Base-by-base conservation (phyloP, 2,888 invertebrate genomes). In the Leucania comma region DNA sequence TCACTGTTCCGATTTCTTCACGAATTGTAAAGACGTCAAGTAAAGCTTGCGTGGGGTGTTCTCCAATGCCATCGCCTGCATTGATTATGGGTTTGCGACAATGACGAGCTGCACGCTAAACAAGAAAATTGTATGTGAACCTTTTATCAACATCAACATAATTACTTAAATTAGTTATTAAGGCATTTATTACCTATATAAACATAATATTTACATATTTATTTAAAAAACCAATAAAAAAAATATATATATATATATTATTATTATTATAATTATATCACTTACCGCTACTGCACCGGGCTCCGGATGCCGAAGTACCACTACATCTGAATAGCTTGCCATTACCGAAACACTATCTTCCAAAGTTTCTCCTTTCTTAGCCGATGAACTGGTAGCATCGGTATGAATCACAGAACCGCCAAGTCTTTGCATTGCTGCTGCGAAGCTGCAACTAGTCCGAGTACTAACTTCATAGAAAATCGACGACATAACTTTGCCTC, bases 391-490 rank as follows among this genome's bases (percentile, higher is more conserved):
- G 0, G 97, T 97, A 83, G 98, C 98, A 89, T 99, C 98, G 94
- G 99, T 98, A 89, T 98, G 97, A 84, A 99, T 97, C 0, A 99
- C 99, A 32, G 97, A 97, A 0, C 99, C 99, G 10, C 99, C 99
- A 8, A 99, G 97, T 78, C 99, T 96, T 91, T 98, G 98, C 99
- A 99, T 99, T 0, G 99, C 99, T 0, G 99, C 98, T 0, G 98
- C 97, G 95, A 99, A 99, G 90, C 99, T 99, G 91, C 98, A 98
- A 86, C 98, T 98, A 0, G 99, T 99, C 75, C 99, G 97, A 0
- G 99, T 99, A 90, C 99, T 99, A 0, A 98, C 99, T 96, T 99
- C 99, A 93, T 99, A 99, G 93, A 99, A 99, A 90, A 99, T 97
- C 0, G 98, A 98, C 4, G 99, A 98, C 98, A 99, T 98, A 4